Evolutionary conservation across 2,797 vertebrate genomes (phyloP), one percentile per base, ranked within the genome.

Genomic region (Bufotes viridis): DNA sequence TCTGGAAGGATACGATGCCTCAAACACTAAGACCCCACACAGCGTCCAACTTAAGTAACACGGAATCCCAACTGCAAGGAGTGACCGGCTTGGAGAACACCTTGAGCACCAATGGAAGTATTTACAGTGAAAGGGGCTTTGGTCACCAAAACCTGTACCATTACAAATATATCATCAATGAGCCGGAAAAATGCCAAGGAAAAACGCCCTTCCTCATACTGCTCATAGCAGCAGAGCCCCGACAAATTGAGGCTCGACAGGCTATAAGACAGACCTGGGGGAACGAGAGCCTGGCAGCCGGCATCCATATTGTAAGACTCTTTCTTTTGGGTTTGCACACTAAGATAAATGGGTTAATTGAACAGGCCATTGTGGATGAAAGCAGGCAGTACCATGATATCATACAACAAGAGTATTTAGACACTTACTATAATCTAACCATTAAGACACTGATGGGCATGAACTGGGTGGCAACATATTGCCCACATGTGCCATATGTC

Each of bases 361-460:
- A 98, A 90, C 94, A 65, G 29, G 94, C 94, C 90, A 95, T 99
- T 22, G 88, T 95, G 72, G 96, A 97, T 78, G 98, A 99, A 94
- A 98, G 98, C 90, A 94, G 91, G 90, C 95, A 95, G 78, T 90
- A 98, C 81, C 96, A 93, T 0, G 98, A 99, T 79, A 97, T 99
- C 88, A 95, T 99, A 90, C 98, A 99, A 93, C 98, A 99, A 91
- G 96, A 98, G 83, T 99, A 98, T 88, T 83, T 96, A 75, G 98
- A 99, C 70, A 96, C 97, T 0, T 99, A 99, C 89, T 96, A 99
- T 82, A 99, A 99, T 90, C 93, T 99, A 90, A 99, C 98, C 14
- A 95, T 97, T 78, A 99, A 99, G 94, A 99, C 98, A 1, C 90
- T 99, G 75, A 99, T 99, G 98, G 98, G 98, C 82, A 97, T 99